Evolutionary conservation across 2,888 invertebrate genomes (phyloP).

Genomic region (Tetrapedia diversipes): DNA sequence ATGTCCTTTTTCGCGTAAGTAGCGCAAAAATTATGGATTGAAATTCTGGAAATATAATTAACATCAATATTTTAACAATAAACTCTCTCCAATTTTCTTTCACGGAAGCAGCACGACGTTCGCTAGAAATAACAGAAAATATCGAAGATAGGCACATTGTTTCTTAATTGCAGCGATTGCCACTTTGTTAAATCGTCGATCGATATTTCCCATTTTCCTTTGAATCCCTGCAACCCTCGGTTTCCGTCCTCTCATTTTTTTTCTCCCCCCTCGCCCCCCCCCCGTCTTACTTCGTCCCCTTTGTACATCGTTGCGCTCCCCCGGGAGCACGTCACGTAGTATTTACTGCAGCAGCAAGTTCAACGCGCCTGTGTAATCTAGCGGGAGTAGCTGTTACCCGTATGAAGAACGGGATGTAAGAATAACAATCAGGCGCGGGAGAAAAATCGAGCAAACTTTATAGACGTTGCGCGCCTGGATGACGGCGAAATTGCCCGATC

Average conservation of each 20-base stretch:
- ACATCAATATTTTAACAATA: too few species aligned
- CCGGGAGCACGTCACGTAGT: constrained; percentile 42
- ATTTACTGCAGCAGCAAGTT: constrained; percentile 40
- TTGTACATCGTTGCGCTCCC: constrained; percentile 20
- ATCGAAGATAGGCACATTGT: too few species aligned
- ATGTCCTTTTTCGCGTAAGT: too few species aligned
- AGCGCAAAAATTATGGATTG: too few species aligned
- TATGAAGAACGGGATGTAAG: constrained; percentile 44
- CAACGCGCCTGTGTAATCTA: constrained; percentile 44
- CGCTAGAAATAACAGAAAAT: too few species aligned
- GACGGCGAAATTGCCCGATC: constrained; percentile 31
- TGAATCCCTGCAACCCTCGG: background rate
- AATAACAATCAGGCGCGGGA: constrained; percentile 52
- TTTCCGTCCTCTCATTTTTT: background rate
- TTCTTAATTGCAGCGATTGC: too few species aligned
- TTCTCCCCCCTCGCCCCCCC: too few species aligned
- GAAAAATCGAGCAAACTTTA: constrained; percentile 43
- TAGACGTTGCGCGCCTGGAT: constrained; percentile 20
- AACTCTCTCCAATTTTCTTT: too few species aligned
- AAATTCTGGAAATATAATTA: too few species aligned
- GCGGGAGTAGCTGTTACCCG: constrained; percentile 55
- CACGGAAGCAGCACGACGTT: too few species aligned
- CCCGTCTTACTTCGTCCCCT: background rate
- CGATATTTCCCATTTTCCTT: constrained; percentile 46
- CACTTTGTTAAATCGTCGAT: constrained; percentile 22